Percentiles rank a stretch among this genome's conserved stretches.
phyloP scores from a whole-genome alignment of 2,113 vertebrate species.

The Lucifuga dentata region DNA sequence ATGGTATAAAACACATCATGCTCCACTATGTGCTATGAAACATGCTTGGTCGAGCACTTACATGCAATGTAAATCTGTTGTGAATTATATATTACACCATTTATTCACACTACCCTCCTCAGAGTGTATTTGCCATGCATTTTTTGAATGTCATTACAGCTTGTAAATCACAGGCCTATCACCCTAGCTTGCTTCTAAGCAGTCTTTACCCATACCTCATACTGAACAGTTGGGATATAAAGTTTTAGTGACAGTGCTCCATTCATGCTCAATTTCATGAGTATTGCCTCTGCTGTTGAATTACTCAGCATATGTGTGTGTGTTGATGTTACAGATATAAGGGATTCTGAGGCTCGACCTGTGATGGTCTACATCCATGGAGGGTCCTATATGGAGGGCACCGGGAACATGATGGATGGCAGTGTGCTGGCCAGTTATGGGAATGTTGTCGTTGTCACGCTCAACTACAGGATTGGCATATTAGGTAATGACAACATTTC shows the following conservation, averaged over 20 bases:
- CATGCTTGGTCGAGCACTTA: constrained; percentile 5
- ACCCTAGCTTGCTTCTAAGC: constrained; percentile 55
- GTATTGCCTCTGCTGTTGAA: constrained; percentile 45
- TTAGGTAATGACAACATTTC: constrained; percentile 84
- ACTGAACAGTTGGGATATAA: constrained; percentile 50
- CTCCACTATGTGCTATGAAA: neutral
- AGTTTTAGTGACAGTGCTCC: constrained; percentile 46
- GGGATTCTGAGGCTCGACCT: constrained; percentile 94
- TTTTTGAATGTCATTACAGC: constrained; percentile 67
- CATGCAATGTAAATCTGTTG: constrained; percentile 17
- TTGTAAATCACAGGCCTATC: constrained; percentile 56
- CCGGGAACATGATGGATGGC: constrained; percentile 98
- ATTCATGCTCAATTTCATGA: constrained; percentile 55
- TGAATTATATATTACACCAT: constrained; percentile 45
- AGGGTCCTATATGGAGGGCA: constrained; percentile 98
- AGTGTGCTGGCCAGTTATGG: constrained; percentile 97
- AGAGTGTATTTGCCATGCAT: constrained; percentile 57
- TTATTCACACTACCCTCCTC: constrained; percentile 49
- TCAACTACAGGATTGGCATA: constrained; percentile 98
- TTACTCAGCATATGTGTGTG: constrained; percentile 56
- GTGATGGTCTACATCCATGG: constrained; percentile 99
- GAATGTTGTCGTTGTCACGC: constrained; percentile 96
- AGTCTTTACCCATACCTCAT: constrained; percentile 60
- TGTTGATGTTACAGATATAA: constrained; percentile 89
- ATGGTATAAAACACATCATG: constrained; percentile 10